A percentile compares a stretch with the other conserved stretches of the same genome.
These are phyloP conservation scores for Lacerta bilineata DNA, from an alignment of 2,797 vertebrate genomes.

Conservation along the genomic window DNA sequence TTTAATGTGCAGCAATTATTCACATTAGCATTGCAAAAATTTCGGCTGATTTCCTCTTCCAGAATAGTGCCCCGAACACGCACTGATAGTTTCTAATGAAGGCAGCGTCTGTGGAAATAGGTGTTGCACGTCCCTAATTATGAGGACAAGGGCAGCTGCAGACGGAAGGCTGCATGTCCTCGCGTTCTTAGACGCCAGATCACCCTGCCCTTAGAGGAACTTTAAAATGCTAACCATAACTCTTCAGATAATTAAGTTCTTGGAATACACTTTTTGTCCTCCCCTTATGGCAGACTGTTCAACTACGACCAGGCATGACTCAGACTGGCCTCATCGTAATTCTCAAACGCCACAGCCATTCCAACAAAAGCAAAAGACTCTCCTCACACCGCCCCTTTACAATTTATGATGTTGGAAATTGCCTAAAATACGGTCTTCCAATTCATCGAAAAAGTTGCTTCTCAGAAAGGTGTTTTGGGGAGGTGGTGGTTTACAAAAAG, in stretches of 20 bases:
- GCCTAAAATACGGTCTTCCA: neutral
- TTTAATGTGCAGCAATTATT: neutral
- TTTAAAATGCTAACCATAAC: neutral
- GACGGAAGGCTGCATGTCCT: neutral
- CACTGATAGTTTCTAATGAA: no score
- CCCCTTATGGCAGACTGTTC: neutral
- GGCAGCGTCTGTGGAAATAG: neutral
- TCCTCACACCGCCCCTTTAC: neutral
- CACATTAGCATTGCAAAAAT: neutral
- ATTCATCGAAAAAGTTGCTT: no score
- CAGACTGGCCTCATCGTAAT: neutral
- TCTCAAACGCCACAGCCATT: slow-evolving; percentile 10
- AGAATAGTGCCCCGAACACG: neutral
- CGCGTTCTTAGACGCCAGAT: neutral
- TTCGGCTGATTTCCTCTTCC: neutral
- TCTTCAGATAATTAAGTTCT: slow-evolving; percentile 4
- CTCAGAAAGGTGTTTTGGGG: no score
- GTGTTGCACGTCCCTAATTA: no score
- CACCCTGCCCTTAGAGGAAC: neutral
- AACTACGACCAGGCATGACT: slow-evolving; percentile 22
- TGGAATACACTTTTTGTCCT: neutral
- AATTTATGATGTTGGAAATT: neutral
- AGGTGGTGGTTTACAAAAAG: no score
- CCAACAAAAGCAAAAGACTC: neutral
- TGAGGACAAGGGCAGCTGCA: neutral